Conservation (phyloP, 2,113 vertebrate genomes). For the Columbina picui region DNA sequence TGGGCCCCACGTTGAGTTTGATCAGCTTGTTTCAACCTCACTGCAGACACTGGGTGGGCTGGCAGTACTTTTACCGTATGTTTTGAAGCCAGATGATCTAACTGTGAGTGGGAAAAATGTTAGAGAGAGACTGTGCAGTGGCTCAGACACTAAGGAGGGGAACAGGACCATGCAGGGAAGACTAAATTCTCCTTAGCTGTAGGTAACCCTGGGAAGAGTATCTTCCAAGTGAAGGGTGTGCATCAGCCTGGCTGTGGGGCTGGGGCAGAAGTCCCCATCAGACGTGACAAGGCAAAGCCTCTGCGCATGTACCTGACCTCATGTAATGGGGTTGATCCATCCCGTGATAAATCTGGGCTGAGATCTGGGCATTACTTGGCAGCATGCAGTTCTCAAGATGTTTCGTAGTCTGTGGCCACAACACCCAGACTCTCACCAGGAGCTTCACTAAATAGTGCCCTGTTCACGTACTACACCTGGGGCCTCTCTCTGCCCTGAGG, state of each 20-base stretch:
- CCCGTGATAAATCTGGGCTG: background rate
- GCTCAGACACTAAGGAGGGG: background rate
- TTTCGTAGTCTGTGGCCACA: background rate
- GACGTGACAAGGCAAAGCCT: background rate
- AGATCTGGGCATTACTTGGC: background rate
- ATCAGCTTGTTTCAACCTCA: background rate
- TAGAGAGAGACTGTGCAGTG: background rate
- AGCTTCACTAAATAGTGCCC: background rate
- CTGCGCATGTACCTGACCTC: background rate
- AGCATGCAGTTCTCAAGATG: background rate
- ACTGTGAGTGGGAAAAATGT: background rate
- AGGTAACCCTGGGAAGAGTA: background rate
- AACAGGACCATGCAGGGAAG: background rate
- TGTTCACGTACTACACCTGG: background rate
- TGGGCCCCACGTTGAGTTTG: background rate
- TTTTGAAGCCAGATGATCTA: background rate
- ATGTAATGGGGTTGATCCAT: background rate
- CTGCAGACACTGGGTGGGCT: background rate
- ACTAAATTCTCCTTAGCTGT: background rate
- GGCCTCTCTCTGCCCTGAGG: background rate
- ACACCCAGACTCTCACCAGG: background rate
- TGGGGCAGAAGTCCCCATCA: background rate
- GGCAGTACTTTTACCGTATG: rapidly evolving
- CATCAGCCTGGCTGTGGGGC: background rate
- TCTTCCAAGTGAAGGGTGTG: background rate